Conservation (phyloP, 2,113 vertebrate species). For the Malurus cyaneus region DNA sequence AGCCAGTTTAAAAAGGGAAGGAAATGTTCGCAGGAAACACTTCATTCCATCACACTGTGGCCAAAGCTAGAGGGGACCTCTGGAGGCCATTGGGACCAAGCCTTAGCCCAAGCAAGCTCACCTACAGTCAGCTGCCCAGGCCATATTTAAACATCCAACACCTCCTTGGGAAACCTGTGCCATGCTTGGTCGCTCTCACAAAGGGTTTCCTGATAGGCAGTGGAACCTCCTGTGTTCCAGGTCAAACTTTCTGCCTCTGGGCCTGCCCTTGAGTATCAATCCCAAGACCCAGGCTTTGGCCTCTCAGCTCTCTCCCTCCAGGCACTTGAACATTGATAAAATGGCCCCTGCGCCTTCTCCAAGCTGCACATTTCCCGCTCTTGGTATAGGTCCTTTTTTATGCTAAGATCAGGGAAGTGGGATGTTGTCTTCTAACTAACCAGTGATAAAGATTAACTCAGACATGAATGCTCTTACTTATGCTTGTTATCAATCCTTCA, state of each 20-base stretch:
- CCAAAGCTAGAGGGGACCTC: not conserved
- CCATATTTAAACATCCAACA: not conserved
- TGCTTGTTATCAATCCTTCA: not conserved
- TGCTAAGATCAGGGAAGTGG: not conserved
- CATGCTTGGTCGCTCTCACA: not conserved
- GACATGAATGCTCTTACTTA: not conserved
- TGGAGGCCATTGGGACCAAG: not conserved
- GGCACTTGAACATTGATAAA: not conserved
- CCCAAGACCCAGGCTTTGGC: not conserved
- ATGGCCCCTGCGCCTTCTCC: not conserved
- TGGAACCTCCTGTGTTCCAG: not conserved
- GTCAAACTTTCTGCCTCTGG: not conserved
- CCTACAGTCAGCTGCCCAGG: not conserved
- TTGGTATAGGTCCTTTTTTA: not conserved
- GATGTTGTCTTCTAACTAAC: not conserved
- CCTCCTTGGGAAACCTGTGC: not conserved
- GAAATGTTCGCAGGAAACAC: not conserved
- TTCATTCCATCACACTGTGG: not conserved
- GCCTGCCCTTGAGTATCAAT: not conserved
- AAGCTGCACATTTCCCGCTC: not conserved
- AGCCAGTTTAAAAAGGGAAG: not conserved
- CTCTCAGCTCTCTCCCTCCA: not conserved
- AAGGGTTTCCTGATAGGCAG: not conserved
- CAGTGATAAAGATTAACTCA: not conserved
- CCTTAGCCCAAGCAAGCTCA: not conserved